These are phyloP conservation scores for Furnarius figulus DNA, from an alignment of 2,113 vertebrate genomes.

Conservation along the genomic window DNA sequence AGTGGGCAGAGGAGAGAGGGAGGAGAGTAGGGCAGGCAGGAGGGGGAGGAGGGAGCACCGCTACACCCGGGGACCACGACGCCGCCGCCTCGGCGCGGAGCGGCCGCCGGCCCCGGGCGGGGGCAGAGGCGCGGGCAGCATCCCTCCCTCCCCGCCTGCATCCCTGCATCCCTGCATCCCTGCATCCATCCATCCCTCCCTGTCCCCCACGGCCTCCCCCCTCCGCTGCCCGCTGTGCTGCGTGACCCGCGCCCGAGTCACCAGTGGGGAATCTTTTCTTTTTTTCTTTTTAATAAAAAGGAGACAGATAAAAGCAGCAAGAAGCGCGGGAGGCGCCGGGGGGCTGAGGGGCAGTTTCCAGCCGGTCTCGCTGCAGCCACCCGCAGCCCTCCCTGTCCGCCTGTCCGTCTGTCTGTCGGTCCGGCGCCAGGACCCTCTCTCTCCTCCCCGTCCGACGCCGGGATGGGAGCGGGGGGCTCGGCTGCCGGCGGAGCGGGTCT, in stretches of 20 bases:
- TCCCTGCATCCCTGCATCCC: neutral
- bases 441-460: neutral
- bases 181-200: neutral
- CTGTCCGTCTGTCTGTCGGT: neutral
- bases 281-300: neutral
- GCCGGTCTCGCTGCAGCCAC: neutral
- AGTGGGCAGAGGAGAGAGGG: neutral
- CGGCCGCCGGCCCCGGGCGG: neutral
- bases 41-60: constrained; percentile 14
- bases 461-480: neutral
- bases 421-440: neutral
- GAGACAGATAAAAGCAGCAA: neutral
- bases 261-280: neutral
- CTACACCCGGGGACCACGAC: neutral
- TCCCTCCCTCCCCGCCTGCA: neutral
- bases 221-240: neutral
- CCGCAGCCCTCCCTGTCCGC: neutral
- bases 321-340: neutral
- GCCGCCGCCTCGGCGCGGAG: neutral
- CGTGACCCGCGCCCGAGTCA: neutral
- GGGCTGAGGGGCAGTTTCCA: neutral
- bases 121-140: neutral
- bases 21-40: constrained; percentile 13
- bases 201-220: neutral
- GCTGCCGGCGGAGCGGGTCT: neutral